Evolutionary conservation across 2,113 vertebrate genomes (phyloP).

Genomic region (Eudyptes chrysolophus): DNA sequence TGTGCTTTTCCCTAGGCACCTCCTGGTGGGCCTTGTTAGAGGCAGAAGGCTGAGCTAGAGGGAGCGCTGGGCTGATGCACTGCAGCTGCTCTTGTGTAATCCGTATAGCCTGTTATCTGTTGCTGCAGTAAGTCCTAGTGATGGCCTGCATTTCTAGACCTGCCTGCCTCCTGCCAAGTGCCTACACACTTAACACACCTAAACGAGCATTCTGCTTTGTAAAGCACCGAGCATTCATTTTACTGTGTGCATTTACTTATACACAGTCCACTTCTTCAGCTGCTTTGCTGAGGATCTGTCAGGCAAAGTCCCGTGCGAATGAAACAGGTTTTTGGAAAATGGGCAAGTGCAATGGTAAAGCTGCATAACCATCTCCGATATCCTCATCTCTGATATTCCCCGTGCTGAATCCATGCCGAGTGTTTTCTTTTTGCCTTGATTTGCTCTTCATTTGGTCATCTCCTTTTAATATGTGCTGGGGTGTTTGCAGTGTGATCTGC

Average conservation of each 20-base stretch:
- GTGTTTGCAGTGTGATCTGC: neutral
- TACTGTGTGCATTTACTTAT: neutral
- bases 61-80: slow-evolving; percentile 47
- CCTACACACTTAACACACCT: neutral
- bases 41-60: slow-evolving; percentile 46
- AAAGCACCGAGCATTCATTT: neutral
- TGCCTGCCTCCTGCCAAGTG: neutral
- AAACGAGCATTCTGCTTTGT: neutral
- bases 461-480: neutral
- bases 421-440: neutral
- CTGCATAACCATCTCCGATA: neutral
- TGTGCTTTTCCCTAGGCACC: neutral
- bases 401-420: neutral
- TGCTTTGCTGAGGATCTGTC: neutral
- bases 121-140: neutral
- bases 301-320: neutral
- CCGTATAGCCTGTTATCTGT: neutral
- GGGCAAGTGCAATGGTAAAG: neutral
- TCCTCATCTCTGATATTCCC: neutral
- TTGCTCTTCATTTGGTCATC: neutral
- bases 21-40: slow-evolving; percentile 1
- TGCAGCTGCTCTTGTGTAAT: neutral
- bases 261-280: neutral
- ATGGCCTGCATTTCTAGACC: neutral
- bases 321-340: neutral